Evolutionary conservation across 2,113 vertebrate genomes (phyloP).

Genomic region (Rhinichthys klamathensis): DNA sequence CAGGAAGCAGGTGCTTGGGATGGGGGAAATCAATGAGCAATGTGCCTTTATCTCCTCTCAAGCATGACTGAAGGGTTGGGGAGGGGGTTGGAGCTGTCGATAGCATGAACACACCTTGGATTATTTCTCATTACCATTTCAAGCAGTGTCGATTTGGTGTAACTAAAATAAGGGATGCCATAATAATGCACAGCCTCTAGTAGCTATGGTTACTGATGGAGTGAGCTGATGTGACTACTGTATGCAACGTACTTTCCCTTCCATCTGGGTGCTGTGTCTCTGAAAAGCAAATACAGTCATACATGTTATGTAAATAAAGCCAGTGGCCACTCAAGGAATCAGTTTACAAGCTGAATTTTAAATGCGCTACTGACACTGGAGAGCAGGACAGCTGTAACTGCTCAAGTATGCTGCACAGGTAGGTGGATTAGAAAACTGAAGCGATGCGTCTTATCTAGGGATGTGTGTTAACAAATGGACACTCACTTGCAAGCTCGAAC

Average conservation of each 20-base stretch:
- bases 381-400: slow-evolving; percentile 28
- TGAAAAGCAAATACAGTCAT: slow-evolving; percentile 80
- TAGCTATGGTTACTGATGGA: slow-evolving; percentile 50
- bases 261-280: slow-evolving; percentile 79
- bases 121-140: slow-evolving; percentile 17
- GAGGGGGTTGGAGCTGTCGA: slow-evolving; percentile 12
- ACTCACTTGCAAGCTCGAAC: slow-evolving; percentile 97
- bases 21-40: slow-evolving; percentile 34
- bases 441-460: slow-evolving; percentile 7
- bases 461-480: slow-evolving; percentile 17
- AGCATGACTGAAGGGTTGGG: slow-evolving; percentile 41
- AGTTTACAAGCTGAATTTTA: slow-evolving; percentile 48
- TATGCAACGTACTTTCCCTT: slow-evolving; percentile 78
- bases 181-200: slow-evolving; percentile 43
- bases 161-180: slow-evolving; percentile 42
- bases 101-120: slow-evolving; percentile 33
- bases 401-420: slow-evolving; percentile 27
- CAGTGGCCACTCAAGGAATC: slow-evolving; percentile 56
- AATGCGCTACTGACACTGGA: slow-evolving; percentile 58
- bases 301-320: slow-evolving; percentile 65
- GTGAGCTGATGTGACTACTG: slow-evolving; percentile 67
- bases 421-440: slow-evolving; percentile 19
- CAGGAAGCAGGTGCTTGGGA: slow-evolving; percentile 38
- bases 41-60: slow-evolving; percentile 39
- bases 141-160: slow-evolving; percentile 1